Base-by-base conservation (phyloP, 2,888 invertebrate genomes). In the Epinotia ramella region DNA sequence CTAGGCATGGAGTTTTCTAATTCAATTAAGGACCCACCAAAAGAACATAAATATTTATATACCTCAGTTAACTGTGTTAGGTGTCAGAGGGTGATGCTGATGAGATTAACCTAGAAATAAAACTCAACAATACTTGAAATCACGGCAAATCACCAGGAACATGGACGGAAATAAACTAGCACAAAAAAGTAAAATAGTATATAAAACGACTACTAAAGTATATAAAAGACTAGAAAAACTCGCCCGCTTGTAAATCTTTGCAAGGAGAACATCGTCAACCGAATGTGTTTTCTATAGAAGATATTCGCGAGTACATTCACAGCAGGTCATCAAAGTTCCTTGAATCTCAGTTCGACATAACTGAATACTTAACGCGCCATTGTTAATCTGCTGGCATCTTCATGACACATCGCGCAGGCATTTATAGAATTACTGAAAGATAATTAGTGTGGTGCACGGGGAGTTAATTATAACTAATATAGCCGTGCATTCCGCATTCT, bases 291-390 rank as follows among this genome's bases (percentile, higher is more conserved):
- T 16, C 49, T 49, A 7, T 0, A n/a, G n/a, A n/a, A 53, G n/a
- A 49, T 24, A 24, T 12, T 13, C 33, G 12, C 13, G 40, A 20
- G 16, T 20, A n/a, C 28, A 59, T 68, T 59, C 57, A 44, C 40
- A 20, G 20, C 68, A 57, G 68, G 24, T 18, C 56, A 57, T n/a
- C 57, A 18, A 16, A 59, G 24, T 68, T 68, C 68, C 68, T 57
- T 40, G 59, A 59, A 44, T 44, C 68, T n/a, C 20, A 12, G 68
- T 20, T 56, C n/a, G 66, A 33, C 66, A 66, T 56, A 40, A 68
- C 68, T 68, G 68, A 68, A 68, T 68, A 68, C 57, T 40, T 44
- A 68, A 59, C 20, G 40, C 56, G 5, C 68, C 20, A 68, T 68
- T 68, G 57, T 68, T 40, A 68, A 59, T 59, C 20, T 56, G 40